These are phyloP conservation scores for Tipula helvola DNA, from an alignment of 2,888 invertebrate genomes.

Conservation along the genomic window DNA sequence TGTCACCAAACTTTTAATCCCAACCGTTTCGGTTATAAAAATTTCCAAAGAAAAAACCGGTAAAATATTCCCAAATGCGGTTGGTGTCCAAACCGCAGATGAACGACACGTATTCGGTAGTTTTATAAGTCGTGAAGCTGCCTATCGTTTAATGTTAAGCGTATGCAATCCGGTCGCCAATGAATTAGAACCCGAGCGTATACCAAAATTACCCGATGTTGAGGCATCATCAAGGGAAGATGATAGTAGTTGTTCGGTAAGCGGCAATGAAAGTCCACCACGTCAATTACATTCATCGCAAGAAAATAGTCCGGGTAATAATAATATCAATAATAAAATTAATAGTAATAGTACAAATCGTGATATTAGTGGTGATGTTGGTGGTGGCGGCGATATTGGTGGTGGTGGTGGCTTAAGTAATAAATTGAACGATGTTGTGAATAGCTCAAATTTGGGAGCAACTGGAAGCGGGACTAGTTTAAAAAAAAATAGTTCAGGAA, in stretches of 20 bases:
- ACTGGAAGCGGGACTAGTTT: not conserved
- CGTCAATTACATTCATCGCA: conserved; percentile 20
- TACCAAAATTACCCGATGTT: conserved; percentile 27
- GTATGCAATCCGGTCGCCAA: conserved; percentile 49
- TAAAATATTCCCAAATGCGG: conserved; percentile 87
- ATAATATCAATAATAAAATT: not conserved
- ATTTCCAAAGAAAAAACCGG: conserved; percentile 91
- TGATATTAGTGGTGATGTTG: not conserved
- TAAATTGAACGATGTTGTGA: not conserved
- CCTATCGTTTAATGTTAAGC: conserved; percentile 74
- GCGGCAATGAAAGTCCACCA: conserved; percentile 39
- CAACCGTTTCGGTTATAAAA: conserved; percentile 69
- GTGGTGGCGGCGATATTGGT: not conserved
- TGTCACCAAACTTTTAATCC: conserved; percentile 85
- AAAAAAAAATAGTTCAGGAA: not conserved
- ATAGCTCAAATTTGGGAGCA: not conserved
- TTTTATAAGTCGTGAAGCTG: conserved; percentile 75
- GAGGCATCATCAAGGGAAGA: conserved; percentile 38
- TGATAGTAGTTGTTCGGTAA: conserved; percentile 40
- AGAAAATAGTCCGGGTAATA: conserved; percentile 21
- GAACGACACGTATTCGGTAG: conserved; percentile 85
- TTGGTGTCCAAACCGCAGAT: conserved; percentile 66
- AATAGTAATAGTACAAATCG: not conserved
- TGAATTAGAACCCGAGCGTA: conserved; percentile 29
- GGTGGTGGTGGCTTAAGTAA: not conserved